These are phyloP conservation scores for Drosophila erecta DNA, from an alignment of 1,140 invertebrate genomes.

Conservation along the genomic window DNA sequence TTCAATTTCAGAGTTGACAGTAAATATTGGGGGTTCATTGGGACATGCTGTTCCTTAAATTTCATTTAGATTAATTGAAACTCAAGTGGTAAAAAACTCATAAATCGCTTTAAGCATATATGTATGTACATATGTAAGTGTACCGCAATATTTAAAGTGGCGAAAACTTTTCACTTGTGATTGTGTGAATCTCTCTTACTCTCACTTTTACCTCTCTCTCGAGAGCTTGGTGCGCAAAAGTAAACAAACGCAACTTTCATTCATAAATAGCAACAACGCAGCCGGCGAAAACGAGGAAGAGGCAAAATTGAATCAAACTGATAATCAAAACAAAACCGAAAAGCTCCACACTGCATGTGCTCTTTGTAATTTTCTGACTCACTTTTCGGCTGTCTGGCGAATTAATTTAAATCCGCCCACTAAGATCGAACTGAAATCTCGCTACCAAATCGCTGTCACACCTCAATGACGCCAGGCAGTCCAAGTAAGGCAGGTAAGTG, in stretches of 20 bases:
- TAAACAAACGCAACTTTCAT: constrained; percentile 80
- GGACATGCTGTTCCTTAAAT: not conserved
- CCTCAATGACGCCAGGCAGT: constrained; percentile 44
- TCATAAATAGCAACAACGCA: constrained; percentile 75
- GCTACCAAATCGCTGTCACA: constrained; percentile 54
- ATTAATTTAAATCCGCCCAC: constrained; percentile 36
- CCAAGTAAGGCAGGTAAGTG: constrained; percentile 37
- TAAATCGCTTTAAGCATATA: constrained; percentile 2
- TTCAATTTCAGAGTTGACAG: constrained; percentile 9
- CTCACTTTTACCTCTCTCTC: constrained; percentile 12
- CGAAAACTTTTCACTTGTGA: constrained; percentile 33
- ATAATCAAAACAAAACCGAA: constrained; percentile 62
- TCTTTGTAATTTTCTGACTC: constrained; percentile 30
- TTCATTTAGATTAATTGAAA: constrained; percentile 3
- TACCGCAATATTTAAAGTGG: constrained; percentile 19
- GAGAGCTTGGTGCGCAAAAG: constrained; percentile 51
- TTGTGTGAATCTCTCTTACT: constrained; percentile 24
- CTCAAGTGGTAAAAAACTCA: constrained; percentile 1
- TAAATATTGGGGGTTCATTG: constrained; percentile 8
- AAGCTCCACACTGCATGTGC: constrained; percentile 43
- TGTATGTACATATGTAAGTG: not conserved
- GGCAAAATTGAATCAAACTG: constrained; percentile 34
- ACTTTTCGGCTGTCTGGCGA: constrained; percentile 21
- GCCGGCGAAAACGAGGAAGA: constrained; percentile 25
- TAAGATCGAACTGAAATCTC: constrained; percentile 19